Conservation (phyloP, 2,888 invertebrate genomes). For the Cacoxenus indagator region DNA sequence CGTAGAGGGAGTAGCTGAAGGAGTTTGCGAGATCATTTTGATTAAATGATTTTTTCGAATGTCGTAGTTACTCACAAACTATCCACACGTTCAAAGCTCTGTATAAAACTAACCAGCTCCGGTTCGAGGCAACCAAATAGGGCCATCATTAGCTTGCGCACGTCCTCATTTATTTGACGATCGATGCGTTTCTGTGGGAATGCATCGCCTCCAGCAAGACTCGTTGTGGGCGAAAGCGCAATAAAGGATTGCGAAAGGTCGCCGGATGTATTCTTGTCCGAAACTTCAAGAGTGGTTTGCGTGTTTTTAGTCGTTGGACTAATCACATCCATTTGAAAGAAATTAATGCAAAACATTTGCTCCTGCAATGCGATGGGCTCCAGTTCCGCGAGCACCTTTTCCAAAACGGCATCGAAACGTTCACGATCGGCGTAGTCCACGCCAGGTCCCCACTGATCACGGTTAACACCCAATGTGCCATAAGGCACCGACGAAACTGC, state of each 20-base stretch:
- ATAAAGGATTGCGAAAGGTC: conserved; percentile 61
- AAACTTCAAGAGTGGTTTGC: conserved; percentile 74
- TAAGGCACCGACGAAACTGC: conserved; percentile 67
- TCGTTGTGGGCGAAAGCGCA: conserved; percentile 43
- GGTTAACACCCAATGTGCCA: conserved; percentile 75
- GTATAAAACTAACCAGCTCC: conserved; percentile 88
- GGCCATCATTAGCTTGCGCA: conserved; percentile 87
- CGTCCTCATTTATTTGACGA: conserved; percentile 82
- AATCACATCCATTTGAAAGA: conserved; percentile 85
- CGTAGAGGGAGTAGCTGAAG: conserved; percentile 90
- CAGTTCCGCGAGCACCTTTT: conserved; percentile 88
- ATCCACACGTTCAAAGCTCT: conserved; percentile 88
- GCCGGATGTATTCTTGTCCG: conserved; percentile 60
- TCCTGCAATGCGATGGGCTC: conserved; percentile 94
- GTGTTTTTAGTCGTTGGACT: conserved; percentile 75
- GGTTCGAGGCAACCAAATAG: conserved; percentile 90
- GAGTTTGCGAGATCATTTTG: not conserved
- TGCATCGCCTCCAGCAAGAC: conserved; percentile 34
- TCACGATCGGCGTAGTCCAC: conserved; percentile 75
- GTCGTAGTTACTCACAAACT: conserved; percentile 80
- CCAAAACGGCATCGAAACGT: conserved; percentile 79
- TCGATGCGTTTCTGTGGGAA: conserved; percentile 75
- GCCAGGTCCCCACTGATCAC: conserved; percentile 77
- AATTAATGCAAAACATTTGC: conserved; percentile 93
- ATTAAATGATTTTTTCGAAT: not conserved